Evolutionary conservation across 2,888 invertebrate species (phyloP).

Genomic region (Boloria selene): DNA sequence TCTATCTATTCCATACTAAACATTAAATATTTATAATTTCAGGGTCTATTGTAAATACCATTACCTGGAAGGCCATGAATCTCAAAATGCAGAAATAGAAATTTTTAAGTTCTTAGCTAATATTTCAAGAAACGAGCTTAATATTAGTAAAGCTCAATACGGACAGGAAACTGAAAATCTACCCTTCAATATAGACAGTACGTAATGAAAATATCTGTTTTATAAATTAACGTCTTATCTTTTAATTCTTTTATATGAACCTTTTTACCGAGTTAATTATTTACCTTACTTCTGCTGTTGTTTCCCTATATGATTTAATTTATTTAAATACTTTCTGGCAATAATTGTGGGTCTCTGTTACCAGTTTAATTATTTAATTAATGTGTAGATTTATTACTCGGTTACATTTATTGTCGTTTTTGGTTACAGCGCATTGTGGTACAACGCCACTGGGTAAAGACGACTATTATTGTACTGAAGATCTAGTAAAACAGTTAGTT

Average conservation of each 20-base stretch:
- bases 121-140: conserved; percentile 77
- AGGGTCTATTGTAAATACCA: conserved; percentile 95
- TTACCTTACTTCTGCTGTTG: too few species aligned
- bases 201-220: conserved; percentile 42
- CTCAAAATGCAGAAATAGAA: conserved; percentile 88
- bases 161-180: conserved; percentile 52
- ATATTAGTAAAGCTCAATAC: conserved; percentile 72
- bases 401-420: neutral
- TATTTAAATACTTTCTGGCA: too few species aligned
- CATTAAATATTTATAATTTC: conserved; percentile 36
- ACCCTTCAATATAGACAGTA: conserved; percentile 58
- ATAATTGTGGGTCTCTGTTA: too few species aligned
- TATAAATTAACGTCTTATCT: neutral
- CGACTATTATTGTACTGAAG: conserved; percentile 92
- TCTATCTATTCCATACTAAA: too few species aligned
- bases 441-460: conserved; percentile 83
- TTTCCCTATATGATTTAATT: too few species aligned
- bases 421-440: conserved; percentile 84
- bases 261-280: too few species aligned
- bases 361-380: too few species aligned
- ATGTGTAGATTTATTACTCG: too few species aligned
- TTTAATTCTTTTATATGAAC: too few species aligned
- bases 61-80: conserved; percentile 89
- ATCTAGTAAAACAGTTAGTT: conserved; percentile 91
- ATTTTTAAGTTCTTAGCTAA: conserved; percentile 88